Conservation (phyloP, 1,140 invertebrate genomes). For the Drosophila chauvacae region DNA sequence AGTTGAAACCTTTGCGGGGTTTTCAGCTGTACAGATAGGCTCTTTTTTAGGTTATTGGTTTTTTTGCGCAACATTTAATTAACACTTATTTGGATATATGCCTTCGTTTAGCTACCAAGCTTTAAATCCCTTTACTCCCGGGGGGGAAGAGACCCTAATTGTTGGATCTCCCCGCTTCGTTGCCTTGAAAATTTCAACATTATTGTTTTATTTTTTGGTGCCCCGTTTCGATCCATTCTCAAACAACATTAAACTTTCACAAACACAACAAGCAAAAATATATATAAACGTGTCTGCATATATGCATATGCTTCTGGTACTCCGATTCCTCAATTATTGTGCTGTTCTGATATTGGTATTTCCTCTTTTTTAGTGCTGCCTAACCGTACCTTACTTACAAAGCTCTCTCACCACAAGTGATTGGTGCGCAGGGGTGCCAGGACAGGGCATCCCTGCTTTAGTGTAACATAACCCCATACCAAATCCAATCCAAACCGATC, state of each 20-base stretch:
- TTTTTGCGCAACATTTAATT: constrained; percentile 59
- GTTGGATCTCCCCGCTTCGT: constrained; percentile 51
- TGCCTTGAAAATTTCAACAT: constrained; percentile 56
- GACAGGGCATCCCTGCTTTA: constrained; percentile 7
- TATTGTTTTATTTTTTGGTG: constrained; percentile 62
- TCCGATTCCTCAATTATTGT: constrained; percentile 67
- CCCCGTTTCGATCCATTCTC: constrained; percentile 23
- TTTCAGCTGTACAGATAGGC: constrained; percentile 35
- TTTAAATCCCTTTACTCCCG: constrained; percentile 20
- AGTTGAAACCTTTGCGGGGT: constrained; percentile 69
- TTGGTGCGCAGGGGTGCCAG: too few species aligned
- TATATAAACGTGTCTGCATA: constrained; percentile 48
- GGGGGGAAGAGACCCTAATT: neutral
- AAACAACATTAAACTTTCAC: constrained; percentile 64
- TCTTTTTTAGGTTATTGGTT: constrained; percentile 5
- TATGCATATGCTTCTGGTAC: constrained; percentile 53
- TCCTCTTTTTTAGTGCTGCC: constrained; percentile 23
- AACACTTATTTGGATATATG: constrained; percentile 47
- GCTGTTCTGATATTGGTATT: constrained; percentile 47
- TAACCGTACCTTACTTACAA: constrained; percentile 63
- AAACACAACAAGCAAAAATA: constrained; percentile 76
- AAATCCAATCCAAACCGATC: constrained; percentile 8
- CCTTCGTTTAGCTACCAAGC: constrained; percentile 25
- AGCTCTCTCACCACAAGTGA: constrained; percentile 62
- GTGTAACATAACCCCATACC: constrained; percentile 35